Conservation (phyloP, 1,140 invertebrate species). For the Triops longicaudatus region DNA sequence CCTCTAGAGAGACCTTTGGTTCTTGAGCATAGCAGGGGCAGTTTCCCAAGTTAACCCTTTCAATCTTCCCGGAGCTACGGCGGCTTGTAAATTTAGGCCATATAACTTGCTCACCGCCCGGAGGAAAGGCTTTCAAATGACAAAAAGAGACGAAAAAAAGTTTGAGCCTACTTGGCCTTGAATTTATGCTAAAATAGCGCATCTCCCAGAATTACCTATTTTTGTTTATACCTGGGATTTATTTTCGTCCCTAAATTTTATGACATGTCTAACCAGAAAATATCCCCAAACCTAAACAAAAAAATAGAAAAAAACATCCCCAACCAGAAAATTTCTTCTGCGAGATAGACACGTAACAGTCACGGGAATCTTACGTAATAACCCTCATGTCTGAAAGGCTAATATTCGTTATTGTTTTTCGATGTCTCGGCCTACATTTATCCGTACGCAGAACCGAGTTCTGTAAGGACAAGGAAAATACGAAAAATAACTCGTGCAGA, state of each 20-base stretch:
- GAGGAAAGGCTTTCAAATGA: not conserved
- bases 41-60: constrained; percentile 7
- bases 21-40: not conserved
- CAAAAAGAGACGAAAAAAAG: not conserved
- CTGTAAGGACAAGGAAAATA: not conserved
- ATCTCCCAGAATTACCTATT: not conserved
- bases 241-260: no score
- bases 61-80: not conserved
- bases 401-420: no score
- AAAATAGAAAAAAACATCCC: no score
- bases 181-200: not conserved
- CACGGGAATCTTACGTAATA: no score
- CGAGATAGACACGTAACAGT: no score
- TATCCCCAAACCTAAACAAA: no score
- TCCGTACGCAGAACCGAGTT: not conserved
- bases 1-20: not conserved
- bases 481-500: not conserved
- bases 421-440: no score
- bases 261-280: no score
- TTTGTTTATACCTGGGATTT: not conserved
- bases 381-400: no score
- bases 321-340: no score
- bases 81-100: not conserved
- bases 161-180: not conserved
- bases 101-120: not conserved